phyloP scores from a whole-genome alignment of 35 echinoderm and acorn worm genomes.

The Strongylocentrotus purpuratus region DNA sequence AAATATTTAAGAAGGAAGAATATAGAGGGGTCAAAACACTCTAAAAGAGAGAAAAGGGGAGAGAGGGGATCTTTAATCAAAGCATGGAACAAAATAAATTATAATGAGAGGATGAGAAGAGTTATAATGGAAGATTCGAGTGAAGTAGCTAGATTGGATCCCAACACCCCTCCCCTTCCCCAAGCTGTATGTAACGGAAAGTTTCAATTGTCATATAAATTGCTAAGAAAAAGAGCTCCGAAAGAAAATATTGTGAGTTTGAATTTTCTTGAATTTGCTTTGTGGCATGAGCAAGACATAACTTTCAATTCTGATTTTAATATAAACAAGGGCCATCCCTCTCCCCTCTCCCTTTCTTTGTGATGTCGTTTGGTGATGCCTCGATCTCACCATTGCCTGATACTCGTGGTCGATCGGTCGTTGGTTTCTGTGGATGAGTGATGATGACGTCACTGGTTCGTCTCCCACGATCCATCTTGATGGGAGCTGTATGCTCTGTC shows the following conservation, averaged over 20 bases:
- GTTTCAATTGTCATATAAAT: too few species aligned
- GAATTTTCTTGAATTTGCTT: background rate
- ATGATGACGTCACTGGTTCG: slow-evolving; percentile 45
- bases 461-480: slow-evolving; percentile 34
- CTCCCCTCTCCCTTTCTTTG: background rate
- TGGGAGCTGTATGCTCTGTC: background rate
- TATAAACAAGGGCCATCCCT: background rate
- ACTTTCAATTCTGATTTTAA: too few species aligned
- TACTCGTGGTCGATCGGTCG: background rate
- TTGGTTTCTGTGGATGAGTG: background rate
- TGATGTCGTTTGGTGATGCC: background rate
- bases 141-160: background rate
- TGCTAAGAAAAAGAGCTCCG: too few species aligned
- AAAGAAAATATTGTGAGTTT: background rate
- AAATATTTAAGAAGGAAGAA: background rate
- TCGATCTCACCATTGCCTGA: slow-evolving; percentile 32
- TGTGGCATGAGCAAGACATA: too few species aligned
- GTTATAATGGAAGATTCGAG: too few species aligned
- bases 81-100: background rate
- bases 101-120: background rate
- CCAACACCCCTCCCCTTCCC: background rate
- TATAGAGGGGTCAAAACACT: background rate
- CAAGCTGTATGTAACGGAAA: background rate
- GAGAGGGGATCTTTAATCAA: background rate
- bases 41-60: background rate